phyloP scores from a whole-genome alignment of 2,888 invertebrate genomes.

The Hypselothyrea guttata region DNA sequence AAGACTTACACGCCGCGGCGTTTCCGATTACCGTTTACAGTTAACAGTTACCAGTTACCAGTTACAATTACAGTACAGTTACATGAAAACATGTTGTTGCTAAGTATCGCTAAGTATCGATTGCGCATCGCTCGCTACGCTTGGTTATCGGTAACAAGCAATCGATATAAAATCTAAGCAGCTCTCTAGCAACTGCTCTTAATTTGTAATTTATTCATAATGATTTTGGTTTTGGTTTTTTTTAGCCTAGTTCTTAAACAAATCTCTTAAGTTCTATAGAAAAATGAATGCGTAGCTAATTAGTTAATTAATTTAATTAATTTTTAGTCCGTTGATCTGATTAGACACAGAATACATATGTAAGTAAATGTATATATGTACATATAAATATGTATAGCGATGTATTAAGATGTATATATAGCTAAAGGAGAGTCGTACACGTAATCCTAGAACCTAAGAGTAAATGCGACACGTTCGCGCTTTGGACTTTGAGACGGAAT shows the following conservation, averaged over 20 bases:
- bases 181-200: conserved; percentile 62
- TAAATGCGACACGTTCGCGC: conserved; percentile 48
- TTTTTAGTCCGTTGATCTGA: conserved; percentile 38
- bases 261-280: conserved; percentile 53
- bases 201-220: conserved; percentile 3
- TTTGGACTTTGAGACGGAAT: conserved; percentile 73
- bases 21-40: conserved; percentile 13
- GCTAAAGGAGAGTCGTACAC: conserved; percentile 55
- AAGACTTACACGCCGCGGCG: conserved; percentile 47
- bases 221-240: not conserved
- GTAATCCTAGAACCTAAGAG: conserved; percentile 65
- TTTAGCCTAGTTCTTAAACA: conserved; percentile 58
- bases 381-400: conserved; percentile 16
- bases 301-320: conserved; percentile 31
- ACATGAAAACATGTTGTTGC: conserved; percentile 13
- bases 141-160: conserved; percentile 26
- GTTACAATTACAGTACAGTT: conserved; percentile 6
- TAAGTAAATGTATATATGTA: conserved; percentile 8
- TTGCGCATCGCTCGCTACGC: conserved; percentile 24
- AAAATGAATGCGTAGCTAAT: conserved; percentile 58
- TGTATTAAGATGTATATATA: conserved; percentile 16
- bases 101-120: conserved; percentile 43
- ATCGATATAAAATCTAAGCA: conserved; percentile 54
- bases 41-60: conserved; percentile 25
- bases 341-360: conserved; percentile 55